Evolutionary conservation across 2,113 vertebrate species (phyloP).

Genomic region (Thunnus maccoyii): DNA sequence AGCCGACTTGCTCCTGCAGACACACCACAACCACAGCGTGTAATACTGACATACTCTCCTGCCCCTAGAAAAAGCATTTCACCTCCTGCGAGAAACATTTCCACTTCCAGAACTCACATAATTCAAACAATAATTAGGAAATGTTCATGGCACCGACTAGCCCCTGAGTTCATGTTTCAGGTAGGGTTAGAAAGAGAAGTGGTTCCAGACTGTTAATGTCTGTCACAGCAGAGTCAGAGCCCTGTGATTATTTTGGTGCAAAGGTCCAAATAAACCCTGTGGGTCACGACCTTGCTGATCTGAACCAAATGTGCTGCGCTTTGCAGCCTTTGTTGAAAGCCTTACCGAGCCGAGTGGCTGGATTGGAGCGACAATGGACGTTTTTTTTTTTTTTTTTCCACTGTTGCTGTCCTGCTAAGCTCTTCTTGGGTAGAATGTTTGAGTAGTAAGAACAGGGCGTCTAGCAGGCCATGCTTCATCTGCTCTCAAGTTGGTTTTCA

Average conservation of each 20-base stretch:
- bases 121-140: conserved; percentile 72
- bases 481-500: conserved; percentile 55
- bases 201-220: conserved; percentile 77
- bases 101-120: conserved; percentile 52
- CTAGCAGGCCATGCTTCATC: conserved; percentile 35
- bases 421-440: conserved; percentile 34
- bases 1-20: conserved; percentile 51
- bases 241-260: conserved; percentile 77
- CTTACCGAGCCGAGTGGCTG: conserved; percentile 34
- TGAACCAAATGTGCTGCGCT: conserved; percentile 80
- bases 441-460: conserved; percentile 6
- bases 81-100: conserved; percentile 48
- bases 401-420: conserved; percentile 31
- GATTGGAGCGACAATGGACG: conserved; percentile 26
- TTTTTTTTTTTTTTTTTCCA: conserved; percentile 9
- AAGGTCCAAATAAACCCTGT: conserved; percentile 81
- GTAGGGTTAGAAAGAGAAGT: conserved; percentile 63
- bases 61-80: conserved; percentile 45
- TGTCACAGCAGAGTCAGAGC: conserved; percentile 64
- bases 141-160: conserved; percentile 33
- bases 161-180: conserved; percentile 47
- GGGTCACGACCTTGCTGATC: conserved; percentile 77
- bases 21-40: conserved; percentile 49
- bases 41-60: conserved; percentile 37
- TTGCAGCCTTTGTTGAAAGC: conserved; percentile 65